These are phyloP conservation scores for Synanceia verrucosa DNA, from an alignment of 2,797 vertebrate species.

Conservation along the genomic window DNA sequence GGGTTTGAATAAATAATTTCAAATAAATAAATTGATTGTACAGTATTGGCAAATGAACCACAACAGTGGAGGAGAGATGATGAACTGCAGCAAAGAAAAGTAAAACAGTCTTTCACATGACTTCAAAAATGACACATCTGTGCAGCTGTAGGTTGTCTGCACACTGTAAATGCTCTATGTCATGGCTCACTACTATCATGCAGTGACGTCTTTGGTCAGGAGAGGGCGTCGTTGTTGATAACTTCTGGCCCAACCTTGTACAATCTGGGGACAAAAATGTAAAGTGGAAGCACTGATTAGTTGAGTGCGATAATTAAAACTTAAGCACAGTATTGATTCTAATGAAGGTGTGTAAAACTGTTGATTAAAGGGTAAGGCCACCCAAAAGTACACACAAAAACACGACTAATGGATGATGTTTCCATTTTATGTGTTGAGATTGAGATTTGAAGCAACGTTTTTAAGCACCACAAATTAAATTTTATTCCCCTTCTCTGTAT, in stretches of 20 bases:
- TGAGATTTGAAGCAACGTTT: too few relatives aligned
- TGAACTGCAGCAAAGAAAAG: background rate
- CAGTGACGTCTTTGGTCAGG: constrained; percentile 84
- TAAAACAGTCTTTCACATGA: background rate
- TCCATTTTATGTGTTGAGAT: too few relatives aligned
- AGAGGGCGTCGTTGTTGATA: constrained; percentile 86
- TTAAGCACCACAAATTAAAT: background rate
- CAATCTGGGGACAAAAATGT: constrained; percentile 79
- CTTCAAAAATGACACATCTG: constrained; percentile 16
- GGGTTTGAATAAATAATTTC: constrained; percentile 71
- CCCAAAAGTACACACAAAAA: too few relatives aligned
- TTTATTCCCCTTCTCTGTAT: background rate
- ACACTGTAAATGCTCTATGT: constrained; percentile 1
- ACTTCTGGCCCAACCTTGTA: constrained; percentile 85
- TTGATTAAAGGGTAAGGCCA: background rate
- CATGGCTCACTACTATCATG: constrained; percentile 63
- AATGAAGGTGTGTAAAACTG: background rate
- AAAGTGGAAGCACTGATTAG: constrained; percentile 6
- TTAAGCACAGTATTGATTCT: background rate
- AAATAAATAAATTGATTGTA: constrained; percentile 70
- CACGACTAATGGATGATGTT: too few relatives aligned
- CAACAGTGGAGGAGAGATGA: constrained; percentile 13
- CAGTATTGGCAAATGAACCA: constrained; percentile 34
- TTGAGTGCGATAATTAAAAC: background rate
- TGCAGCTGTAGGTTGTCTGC: constrained; percentile 10